phyloP scores from a whole-genome alignment of 2,113 vertebrate genomes.

The Osmerus mordax region DNA sequence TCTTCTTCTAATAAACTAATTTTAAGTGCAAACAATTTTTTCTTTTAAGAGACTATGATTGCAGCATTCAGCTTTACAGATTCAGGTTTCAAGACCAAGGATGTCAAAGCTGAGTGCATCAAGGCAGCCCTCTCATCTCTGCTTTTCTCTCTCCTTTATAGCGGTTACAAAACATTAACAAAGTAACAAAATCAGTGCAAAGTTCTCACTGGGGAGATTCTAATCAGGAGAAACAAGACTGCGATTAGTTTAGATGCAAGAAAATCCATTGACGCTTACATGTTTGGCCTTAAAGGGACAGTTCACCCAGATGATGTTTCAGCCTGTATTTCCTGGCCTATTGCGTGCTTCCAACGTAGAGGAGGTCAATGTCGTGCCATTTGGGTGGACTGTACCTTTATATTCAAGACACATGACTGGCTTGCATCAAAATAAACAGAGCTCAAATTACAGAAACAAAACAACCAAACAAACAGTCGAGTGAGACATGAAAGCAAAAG shows the following conservation, averaged over 20 bases:
- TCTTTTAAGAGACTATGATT: not conserved
- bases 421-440: slow-evolving; percentile 61
- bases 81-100: slow-evolving; percentile 54
- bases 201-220: slow-evolving; percentile 76
- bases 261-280: slow-evolving; percentile 59
- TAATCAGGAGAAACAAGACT: slow-evolving; percentile 72
- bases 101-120: slow-evolving; percentile 76
- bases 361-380: slow-evolving; percentile 23
- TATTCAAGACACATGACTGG: slow-evolving; percentile 62
- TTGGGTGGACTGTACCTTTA: slow-evolving; percentile 55
- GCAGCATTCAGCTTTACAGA: slow-evolving; percentile 66
- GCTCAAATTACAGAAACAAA: slow-evolving; percentile 54
- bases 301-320: slow-evolving; percentile 36
- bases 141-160: slow-evolving; percentile 56
- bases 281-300: slow-evolving; percentile 55
- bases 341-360: slow-evolving; percentile 54
- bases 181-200: slow-evolving; percentile 89
- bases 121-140: slow-evolving; percentile 55
- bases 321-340: slow-evolving; percentile 37
- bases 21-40: slow-evolving; percentile 86
- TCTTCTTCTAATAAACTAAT: slow-evolving; percentile 61
- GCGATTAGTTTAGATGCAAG: slow-evolving; percentile 69
- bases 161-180: slow-evolving; percentile 38
- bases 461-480: slow-evolving; percentile 54
- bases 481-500: slow-evolving; percentile 48